These are phyloP conservation scores for Aldabrachelys gigantea DNA, from an alignment of 2,113 vertebrate genomes.

Conservation along the genomic window DNA sequence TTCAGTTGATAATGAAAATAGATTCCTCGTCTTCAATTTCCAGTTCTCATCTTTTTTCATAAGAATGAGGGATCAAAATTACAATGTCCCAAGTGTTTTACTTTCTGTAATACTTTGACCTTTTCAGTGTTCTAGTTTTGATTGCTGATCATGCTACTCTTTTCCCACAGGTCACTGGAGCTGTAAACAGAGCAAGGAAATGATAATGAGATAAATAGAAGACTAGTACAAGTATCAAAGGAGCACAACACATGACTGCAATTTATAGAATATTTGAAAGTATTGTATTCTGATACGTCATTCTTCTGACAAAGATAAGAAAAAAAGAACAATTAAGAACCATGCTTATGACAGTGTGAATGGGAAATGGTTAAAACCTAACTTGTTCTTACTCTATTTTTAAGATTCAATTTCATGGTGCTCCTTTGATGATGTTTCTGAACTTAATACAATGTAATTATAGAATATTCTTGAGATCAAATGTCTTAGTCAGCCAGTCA, in stretches of 20 bases:
- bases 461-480: neutral
- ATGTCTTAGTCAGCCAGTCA: neutral
- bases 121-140: neutral
- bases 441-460: neutral
- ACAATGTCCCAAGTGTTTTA: neutral
- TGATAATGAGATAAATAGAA: neutral
- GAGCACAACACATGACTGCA: neutral
- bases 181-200: neutral
- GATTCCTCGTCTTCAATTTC: neutral
- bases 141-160: neutral
- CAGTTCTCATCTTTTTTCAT: neutral
- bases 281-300: neutral
- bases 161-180: neutral
- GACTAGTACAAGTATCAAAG: neutral
- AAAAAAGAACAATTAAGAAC: neutral
- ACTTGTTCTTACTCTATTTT: neutral
- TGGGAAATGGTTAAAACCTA: neutral
- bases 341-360: neutral
- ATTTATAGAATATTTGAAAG: neutral
- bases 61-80: neutral
- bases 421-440: neutral
- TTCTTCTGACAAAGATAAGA: neutral
- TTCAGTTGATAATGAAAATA: neutral
- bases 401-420: neutral
- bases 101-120: neutral